Evolutionary conservation across 2,797 vertebrate genomes (phyloP).

Genomic region (Enteromius unitaeniatus): DNA sequence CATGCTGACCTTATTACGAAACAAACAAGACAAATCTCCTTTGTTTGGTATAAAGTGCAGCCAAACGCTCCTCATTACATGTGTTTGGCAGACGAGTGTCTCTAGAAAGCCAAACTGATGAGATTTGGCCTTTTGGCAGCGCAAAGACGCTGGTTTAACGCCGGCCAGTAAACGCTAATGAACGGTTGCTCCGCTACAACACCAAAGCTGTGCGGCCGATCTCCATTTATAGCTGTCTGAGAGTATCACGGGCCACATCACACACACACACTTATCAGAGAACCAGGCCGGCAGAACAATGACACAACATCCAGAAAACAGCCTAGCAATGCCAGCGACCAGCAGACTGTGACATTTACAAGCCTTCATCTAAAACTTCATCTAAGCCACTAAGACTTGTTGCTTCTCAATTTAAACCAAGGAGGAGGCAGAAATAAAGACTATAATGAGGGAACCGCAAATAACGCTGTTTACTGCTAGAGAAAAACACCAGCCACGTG

Average conservation of each 20-base stretch:
- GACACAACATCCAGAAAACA: neutral
- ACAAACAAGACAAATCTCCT: slow-evolving; percentile 24
- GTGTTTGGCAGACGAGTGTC: slow-evolving; percentile 53
- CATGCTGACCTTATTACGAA: neutral
- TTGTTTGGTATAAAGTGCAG: slow-evolving; percentile 51
- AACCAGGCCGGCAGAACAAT: neutral
- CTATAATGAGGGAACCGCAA: neutral
- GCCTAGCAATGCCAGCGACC: neutral
- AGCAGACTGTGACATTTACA: neutral
- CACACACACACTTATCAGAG: slow-evolving; percentile 29
- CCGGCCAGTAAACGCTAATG: slow-evolving; percentile 66
- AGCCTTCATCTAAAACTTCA: neutral
- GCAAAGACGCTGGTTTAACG: slow-evolving; percentile 65
- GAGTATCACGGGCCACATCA: slow-evolving; percentile 47
- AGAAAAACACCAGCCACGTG: slow-evolving; percentile 18
- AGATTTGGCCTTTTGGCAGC: slow-evolving; percentile 63
- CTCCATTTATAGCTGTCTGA: slow-evolving; percentile 45
- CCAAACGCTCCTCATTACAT: slow-evolving; percentile 42
- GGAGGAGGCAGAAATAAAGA: neutral
- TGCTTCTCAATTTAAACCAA: neutral
- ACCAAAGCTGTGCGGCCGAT: slow-evolving; percentile 35
- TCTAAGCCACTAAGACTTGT: neutral
- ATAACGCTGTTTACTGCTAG: neutral
- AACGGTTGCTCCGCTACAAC: slow-evolving; percentile 57
- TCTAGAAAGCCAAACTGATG: slow-evolving; percentile 58